Conservation (phyloP, 1,140 invertebrate genomes). For the Potamilus streckersoni region DNA sequence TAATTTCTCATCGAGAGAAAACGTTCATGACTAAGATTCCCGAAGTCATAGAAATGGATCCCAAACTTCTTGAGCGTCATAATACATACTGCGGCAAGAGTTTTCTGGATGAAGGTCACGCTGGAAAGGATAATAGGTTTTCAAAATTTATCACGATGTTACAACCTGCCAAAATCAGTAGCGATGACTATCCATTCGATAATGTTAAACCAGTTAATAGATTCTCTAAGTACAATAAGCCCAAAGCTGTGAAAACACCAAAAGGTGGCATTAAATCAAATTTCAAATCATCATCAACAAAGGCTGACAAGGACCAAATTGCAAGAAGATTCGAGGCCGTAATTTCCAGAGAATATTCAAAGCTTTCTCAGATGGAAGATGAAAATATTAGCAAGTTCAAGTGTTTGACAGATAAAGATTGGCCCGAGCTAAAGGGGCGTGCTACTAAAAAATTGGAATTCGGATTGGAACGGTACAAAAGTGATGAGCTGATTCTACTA, state of each 20-base stretch:
- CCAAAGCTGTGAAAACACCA: background rate
- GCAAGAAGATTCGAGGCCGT: conserved; percentile 24
- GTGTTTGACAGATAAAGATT: conserved; percentile 6
- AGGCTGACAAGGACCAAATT: conserved; percentile 23
- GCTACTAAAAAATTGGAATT: conserved; percentile 26
- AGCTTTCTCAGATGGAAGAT: conserved; percentile 5
- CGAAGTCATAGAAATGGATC: conserved; percentile 27
- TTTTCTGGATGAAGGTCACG: conserved; percentile 19
- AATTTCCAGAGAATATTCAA: conserved; percentile 28
- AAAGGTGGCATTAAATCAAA: conserved; percentile 12
- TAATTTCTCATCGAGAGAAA: conserved; percentile 29
- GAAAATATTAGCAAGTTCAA: background rate
- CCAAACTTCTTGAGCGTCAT: conserved; percentile 19
- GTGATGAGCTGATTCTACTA: conserved; percentile 26
- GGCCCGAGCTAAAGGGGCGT: background rate
- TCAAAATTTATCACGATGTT: conserved; percentile 18
- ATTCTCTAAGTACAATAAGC: conserved; percentile 16
- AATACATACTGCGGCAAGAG: conserved; percentile 26
- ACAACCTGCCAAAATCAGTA: conserved; percentile 14
- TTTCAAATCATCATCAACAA: conserved; percentile 11
- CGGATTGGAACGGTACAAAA: conserved; percentile 29
- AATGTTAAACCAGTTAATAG: conserved; percentile 25
- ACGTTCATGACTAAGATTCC: conserved; percentile 32
- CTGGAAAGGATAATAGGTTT: conserved; percentile 18
- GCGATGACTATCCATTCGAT: conserved; percentile 24